Evolutionary conservation across 2,888 invertebrate species (phyloP).

Genomic region (Aporophyla nigra): DNA sequence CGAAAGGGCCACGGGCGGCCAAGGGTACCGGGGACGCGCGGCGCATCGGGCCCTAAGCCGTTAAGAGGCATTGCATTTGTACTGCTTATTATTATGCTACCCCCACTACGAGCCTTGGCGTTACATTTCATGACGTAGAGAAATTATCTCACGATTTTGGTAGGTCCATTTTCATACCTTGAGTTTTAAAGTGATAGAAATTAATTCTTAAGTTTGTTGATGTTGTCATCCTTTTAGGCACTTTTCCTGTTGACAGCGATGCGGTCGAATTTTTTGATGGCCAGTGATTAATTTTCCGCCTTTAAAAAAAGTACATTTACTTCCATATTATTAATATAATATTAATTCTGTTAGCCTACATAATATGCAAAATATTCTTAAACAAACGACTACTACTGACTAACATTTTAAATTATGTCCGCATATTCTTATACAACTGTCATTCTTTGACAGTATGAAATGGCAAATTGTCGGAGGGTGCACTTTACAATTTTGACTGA

Average conservation of each 20-base stretch:
- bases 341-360: no score
- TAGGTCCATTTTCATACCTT: slow-evolving; percentile 8
- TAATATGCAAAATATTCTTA: no score
- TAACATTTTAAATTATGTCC: not conserved
- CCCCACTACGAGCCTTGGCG: slow-evolving; percentile 57
- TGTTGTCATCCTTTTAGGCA: no score
- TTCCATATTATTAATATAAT: no score
- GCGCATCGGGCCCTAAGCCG: slow-evolving; percentile 74
- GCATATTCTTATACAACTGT: not conserved
- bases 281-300: no score
- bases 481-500: not conserved
- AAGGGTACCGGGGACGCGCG: slow-evolving; percentile 81
- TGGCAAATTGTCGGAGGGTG: no score
- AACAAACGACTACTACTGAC: no score
- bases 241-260: no score
- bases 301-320: no score
- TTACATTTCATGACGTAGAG: slow-evolving; percentile 43
- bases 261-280: no score
- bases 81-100: slow-evolving; percentile 72
- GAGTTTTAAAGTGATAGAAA: not conserved
- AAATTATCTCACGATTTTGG: slow-evolving; percentile 27
- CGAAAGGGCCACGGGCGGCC: slow-evolving; percentile 80
- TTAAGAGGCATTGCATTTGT: slow-evolving; percentile 72
- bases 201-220: not conserved
- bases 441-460: not conserved